Conservation (phyloP, 2,797 vertebrate genomes). For the Phyllotis vaccarum region DNA sequence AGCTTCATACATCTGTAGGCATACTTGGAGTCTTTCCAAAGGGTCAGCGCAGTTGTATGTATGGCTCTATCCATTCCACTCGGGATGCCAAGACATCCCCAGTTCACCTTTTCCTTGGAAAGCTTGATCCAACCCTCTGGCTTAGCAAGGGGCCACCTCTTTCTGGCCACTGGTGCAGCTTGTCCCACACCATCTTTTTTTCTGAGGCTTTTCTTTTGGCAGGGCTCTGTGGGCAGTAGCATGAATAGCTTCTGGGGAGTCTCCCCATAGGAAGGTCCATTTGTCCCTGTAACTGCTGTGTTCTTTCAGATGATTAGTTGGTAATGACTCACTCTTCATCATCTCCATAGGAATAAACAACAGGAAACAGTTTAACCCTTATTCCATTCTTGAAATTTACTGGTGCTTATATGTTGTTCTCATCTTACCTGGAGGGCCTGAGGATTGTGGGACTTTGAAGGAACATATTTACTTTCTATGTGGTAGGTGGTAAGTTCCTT, state of each 20-base stretch:
- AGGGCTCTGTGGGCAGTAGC: conserved; percentile 25
- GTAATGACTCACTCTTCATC: conserved; percentile 3
- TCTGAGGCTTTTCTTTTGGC: conserved; percentile 5
- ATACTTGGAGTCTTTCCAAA: background rate
- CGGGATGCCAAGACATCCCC: background rate
- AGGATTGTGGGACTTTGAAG: background rate
- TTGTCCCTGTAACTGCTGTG: background rate
- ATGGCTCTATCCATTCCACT: background rate
- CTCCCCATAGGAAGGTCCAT: background rate
- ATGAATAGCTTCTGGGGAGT: conserved; percentile 65
- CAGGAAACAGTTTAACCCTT: background rate
- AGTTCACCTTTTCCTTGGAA: background rate
- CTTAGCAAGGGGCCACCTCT: background rate
- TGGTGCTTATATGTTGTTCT: background rate
- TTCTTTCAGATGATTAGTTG: conserved; percentile 38
- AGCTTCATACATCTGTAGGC: background rate
- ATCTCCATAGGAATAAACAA: background rate
- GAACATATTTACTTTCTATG: background rate
- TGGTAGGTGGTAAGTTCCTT: background rate
- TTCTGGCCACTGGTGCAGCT: background rate
- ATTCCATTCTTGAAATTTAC: background rate
- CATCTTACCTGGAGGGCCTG: background rate
- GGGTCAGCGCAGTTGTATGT: background rate
- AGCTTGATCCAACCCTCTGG: background rate
- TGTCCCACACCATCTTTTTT: conserved; percentile 36